A percentile compares a stretch with the other conserved stretches of the same genome.
Evolutionary conservation across 2,888 invertebrate species (phyloP).

Genomic region (Drosophila subsilvestris): DNA sequence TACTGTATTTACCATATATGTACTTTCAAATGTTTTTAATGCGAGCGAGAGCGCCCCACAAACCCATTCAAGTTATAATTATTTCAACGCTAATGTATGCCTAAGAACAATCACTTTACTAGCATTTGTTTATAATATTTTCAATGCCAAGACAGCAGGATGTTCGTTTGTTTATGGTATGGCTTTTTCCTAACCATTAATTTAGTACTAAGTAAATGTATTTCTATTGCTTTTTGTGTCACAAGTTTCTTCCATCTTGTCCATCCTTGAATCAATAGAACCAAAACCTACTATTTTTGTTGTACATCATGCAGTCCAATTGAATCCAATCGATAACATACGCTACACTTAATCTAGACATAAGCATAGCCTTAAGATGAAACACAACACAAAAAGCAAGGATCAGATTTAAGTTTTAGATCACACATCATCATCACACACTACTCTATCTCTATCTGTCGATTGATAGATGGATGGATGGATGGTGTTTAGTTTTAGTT

Average conservation of each 20-base stretch:
- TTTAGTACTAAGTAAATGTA: slow-evolving; percentile 10
- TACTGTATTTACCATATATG: not conserved
- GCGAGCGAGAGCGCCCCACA: slow-evolving; percentile 4
- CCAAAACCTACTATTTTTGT: slow-evolving; percentile 53
- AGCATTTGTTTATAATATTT: not conserved
- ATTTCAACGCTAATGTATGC: slow-evolving; percentile 30
- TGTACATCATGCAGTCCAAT: slow-evolving; percentile 50
- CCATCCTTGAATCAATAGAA: slow-evolving; percentile 33
- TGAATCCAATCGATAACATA: slow-evolving; percentile 8
- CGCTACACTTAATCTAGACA: slow-evolving; percentile 65
- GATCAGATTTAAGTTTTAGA: slow-evolving; percentile 47
- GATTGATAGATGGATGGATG: slow-evolving; percentile 11
- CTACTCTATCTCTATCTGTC: slow-evolving; percentile 16
- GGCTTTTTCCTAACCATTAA: not conserved
- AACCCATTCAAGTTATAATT: slow-evolving; percentile 41
- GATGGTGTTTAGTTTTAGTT: slow-evolving; percentile 11
- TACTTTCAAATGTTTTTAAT: slow-evolving; percentile 17
- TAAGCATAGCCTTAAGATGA: slow-evolving; percentile 69
- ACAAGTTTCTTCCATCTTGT: slow-evolving; percentile 37
- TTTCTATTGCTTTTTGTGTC: slow-evolving; percentile 11
- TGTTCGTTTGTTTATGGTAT: not conserved
- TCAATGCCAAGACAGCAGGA: not conserved
- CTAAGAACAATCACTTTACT: slow-evolving; percentile 19
- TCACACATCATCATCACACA: slow-evolving; percentile 3
- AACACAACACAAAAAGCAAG: slow-evolving; percentile 21